A percentile compares a stretch with the other conserved stretches of the same genome.
Conservation (phyloP, 2,888 invertebrate species). For the Harpalus rufipes region DNA sequence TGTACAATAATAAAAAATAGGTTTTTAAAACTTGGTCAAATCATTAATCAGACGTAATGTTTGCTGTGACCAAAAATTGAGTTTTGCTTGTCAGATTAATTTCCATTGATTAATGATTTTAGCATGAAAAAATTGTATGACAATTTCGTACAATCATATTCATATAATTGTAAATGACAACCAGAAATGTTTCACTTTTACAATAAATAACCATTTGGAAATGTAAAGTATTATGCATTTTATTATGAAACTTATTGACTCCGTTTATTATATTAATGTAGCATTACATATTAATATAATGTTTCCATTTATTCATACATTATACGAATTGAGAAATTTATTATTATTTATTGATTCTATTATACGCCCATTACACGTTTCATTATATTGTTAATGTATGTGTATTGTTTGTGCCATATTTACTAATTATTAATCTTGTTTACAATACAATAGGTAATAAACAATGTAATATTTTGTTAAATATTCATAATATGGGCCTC, state of each 20-base stretch:
- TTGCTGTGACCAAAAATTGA: background rate
- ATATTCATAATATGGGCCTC: background rate
- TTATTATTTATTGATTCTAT: background rate
- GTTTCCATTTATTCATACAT: background rate
- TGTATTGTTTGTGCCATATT: background rate
- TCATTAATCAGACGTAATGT: background rate
- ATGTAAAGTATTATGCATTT: too few relatives aligned
- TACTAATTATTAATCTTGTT: background rate
- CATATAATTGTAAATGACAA: background rate
- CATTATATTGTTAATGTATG: background rate
- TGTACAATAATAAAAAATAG: background rate
- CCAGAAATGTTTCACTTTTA: too few relatives aligned
- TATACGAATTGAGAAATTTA: background rate
- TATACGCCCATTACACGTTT: background rate
- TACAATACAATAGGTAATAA: background rate
- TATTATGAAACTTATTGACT: too few relatives aligned
- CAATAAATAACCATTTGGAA: too few relatives aligned
- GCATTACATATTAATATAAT: background rate
- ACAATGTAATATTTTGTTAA: background rate
- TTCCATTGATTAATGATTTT: background rate
- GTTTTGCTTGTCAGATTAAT: conserved; percentile 2
- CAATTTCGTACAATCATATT: background rate
- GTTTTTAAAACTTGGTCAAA: background rate
- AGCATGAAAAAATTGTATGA: background rate
- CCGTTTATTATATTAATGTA: too few relatives aligned